Percentiles rank a stretch among this genome's conserved stretches.
Evolutionary conservation across 2,888 invertebrate species (phyloP).

Genomic region (Galeopsomyia nigrocyanea): DNA sequence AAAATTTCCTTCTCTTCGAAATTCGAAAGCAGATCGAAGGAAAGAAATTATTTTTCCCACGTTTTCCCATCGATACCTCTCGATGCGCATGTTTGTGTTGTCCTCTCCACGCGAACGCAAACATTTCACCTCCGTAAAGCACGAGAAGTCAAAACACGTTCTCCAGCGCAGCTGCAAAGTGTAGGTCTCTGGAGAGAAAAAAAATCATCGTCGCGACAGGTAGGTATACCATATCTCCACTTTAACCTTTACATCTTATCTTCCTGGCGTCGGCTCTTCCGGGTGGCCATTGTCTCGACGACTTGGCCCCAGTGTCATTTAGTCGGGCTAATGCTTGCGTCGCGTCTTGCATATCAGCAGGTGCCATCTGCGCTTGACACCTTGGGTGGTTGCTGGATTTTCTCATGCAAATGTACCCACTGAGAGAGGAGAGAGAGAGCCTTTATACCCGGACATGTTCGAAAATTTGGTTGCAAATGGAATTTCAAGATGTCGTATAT

Average conservation of each 20-base stretch:
- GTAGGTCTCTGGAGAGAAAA: constrained; percentile 20
- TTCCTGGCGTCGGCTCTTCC: background rate
- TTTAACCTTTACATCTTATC: constrained; percentile 9
- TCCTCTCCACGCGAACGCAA: too few species aligned
- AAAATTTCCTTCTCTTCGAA: too few species aligned
- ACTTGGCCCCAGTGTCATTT: constrained; percentile 18
- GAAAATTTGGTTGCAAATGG: too few species aligned
- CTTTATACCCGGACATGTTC: too few species aligned
- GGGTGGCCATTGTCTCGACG: constrained; percentile 21
- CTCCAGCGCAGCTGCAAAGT: constrained; percentile 8
- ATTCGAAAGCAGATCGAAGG: too few species aligned
- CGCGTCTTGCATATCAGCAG: constrained; percentile 55
- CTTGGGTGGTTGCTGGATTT: constrained; percentile 61
- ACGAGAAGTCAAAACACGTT: too few species aligned
- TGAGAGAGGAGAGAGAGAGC: too few species aligned
- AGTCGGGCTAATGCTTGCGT: constrained; percentile 57
- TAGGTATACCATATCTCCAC: constrained; percentile 8
- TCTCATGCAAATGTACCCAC: constrained; percentile 19
- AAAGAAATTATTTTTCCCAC: too few species aligned
- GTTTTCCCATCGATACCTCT: too few species aligned
- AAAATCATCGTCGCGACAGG: constrained; percentile 21
- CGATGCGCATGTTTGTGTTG: too few species aligned
- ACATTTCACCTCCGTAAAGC: too few species aligned
- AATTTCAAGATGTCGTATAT: too few species aligned
- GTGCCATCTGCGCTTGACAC: constrained; percentile 64